Percentiles rank a stretch among this genome's conserved stretches.
These are phyloP conservation scores for Cyprinodon variegatus DNA, from an alignment of 2,113 vertebrate species.

Conservation along the genomic window DNA sequence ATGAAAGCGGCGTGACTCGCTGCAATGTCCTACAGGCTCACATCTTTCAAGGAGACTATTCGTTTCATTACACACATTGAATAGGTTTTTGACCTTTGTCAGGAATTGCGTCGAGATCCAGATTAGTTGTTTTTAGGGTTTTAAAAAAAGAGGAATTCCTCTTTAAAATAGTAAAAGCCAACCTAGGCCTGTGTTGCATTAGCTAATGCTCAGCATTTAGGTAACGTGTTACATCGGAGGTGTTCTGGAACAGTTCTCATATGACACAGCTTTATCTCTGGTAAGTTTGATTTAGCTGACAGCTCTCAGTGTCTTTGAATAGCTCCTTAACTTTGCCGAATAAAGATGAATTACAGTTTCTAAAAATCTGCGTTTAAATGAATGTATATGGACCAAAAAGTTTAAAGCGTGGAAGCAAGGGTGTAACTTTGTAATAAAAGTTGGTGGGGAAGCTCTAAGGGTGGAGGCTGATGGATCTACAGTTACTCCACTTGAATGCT, in stretches of 20 bases:
- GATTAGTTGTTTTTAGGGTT: background rate
- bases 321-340: background rate
- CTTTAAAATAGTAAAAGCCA: background rate
- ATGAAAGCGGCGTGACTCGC: background rate
- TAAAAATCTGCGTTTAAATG: background rate
- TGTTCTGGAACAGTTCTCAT: constrained; percentile 21
- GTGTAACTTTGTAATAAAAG: too few relatives aligned
- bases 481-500: too few relatives aligned
- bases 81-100: background rate
- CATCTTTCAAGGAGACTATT: background rate
- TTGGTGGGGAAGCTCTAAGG: too few relatives aligned
- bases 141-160: background rate
- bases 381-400: too few relatives aligned
- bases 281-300: constrained; percentile 9
- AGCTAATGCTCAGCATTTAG: constrained; percentile 27
- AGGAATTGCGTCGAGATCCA: background rate
- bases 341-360: background rate
- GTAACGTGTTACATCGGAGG: constrained; percentile 13
- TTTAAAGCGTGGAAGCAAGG: too few relatives aligned
- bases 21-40: constrained; percentile 3
- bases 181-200: background rate
- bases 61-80: background rate
- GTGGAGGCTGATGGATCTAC: too few relatives aligned
- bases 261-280: constrained; percentile 17
- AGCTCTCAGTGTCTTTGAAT: background rate